Base-by-base conservation (phyloP, 2,888 invertebrate species). In the Clostera curtula region DNA sequence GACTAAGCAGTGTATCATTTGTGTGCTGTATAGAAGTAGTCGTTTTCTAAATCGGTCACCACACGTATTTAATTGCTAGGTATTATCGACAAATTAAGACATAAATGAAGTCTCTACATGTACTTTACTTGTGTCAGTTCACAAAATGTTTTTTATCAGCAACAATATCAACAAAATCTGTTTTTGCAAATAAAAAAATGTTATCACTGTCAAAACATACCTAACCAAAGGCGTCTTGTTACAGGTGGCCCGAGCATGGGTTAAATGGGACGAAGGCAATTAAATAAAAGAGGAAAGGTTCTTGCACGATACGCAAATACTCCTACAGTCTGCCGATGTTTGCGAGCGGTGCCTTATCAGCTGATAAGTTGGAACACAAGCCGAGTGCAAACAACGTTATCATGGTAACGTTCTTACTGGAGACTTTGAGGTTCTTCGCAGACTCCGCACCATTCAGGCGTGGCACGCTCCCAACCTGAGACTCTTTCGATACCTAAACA, bases 331-430 rank as follows among this genome's bases (percentile, higher is more conserved):
- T 62, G 77, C 65, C 62, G 67, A 75, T 83, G 82, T 83, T 83
- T 82, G 56, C 74, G 59, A 66, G 60, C 51, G 48, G 56, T 60
- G 64, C 67, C 71, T 83, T 83, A 83, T 82, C 82, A 63, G 61
- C 67, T 79, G 82, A 83, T 83, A 83, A 77, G 77, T 80, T 75
- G 60, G 65, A 82, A 76, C 75, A 82, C 77, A 82, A 82, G 77
- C 80, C 76, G 40, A 54, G 51, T 36, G 56, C 64, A 82, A 82
- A 83, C 80, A 83, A 39, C 55, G 61, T 80, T 82, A 83, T 83
- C 82, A 79, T 80, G 80, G 58, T 68, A 72, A 59, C 71, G 67
- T 68, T 75, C 73, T 72, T 49, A 56, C 57, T 51, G 61, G 53
- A 54, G 61, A 69, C 66, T 59, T 55, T 40, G 55, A 68, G 58